Evolutionary conservation across 2,113 vertebrate species (phyloP).

Genomic region (Boleophthalmus pectinirostris): DNA sequence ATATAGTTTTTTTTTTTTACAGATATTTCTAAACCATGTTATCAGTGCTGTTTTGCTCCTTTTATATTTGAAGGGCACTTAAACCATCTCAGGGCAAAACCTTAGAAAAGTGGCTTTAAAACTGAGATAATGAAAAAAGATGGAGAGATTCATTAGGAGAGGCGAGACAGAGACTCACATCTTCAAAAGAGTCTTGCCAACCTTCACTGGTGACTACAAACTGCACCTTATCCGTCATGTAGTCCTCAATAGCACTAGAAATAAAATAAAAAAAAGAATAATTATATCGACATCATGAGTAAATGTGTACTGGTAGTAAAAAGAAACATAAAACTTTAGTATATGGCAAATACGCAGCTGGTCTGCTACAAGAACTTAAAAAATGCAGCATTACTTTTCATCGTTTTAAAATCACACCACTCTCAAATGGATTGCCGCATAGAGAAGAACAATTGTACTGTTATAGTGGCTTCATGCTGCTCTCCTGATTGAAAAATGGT

Average conservation of each 20-base stretch:
- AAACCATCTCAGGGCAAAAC: background rate
- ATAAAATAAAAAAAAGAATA: conserved; percentile 13
- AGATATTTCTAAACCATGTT: background rate
- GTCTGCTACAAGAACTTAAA: no score
- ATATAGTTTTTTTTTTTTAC: background rate
- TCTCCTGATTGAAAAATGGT: no score
- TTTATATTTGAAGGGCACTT: conserved; percentile 7
- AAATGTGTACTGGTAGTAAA: background rate
- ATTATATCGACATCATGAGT: background rate
- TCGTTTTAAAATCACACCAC: background rate
- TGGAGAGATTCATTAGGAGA: background rate
- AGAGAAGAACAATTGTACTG: background rate
- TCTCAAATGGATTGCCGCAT: background rate
- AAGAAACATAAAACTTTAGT: background rate
- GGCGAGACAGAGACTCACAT: conserved; percentile 73
- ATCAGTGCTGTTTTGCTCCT: background rate
- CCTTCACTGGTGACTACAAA: conserved; percentile 89
- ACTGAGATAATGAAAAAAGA: background rate
- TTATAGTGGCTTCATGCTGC: background rate
- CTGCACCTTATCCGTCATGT: conserved; percentile 89
- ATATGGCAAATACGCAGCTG: no score
- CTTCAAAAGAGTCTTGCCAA: conserved; percentile 90
- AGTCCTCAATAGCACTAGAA: conserved; percentile 83
- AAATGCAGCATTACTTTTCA: no score
- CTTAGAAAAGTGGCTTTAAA: background rate